These are phyloP conservation scores for Diacarnus erythraeanus DNA, from an alignment of 37 sponge, comb jelly and placozoan species.

Conservation along the genomic window DNA sequence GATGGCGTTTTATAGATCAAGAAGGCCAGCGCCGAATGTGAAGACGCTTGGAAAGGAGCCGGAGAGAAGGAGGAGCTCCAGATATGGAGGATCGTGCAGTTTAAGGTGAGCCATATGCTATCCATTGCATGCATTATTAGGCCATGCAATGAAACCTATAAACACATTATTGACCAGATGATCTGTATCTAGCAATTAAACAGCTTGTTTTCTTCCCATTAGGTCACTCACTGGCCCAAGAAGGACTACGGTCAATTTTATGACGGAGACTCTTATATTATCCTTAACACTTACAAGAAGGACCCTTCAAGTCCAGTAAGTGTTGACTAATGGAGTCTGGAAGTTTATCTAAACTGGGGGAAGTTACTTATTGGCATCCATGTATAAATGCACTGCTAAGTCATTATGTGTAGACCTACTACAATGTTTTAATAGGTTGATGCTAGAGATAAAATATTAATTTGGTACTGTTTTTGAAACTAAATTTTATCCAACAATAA, in stretches of 20 bases:
- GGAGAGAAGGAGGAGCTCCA: slow-evolving; percentile 84
- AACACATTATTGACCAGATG: too few species aligned
- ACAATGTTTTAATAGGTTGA: too few species aligned
- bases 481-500: too few species aligned
- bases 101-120: slow-evolving; percentile 75
- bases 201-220: too few species aligned
- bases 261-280: slow-evolving; percentile 98
- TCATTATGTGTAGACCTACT: too few species aligned
- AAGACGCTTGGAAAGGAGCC: slow-evolving; percentile 92
- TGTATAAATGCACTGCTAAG: too few species aligned
- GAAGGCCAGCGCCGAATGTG: slow-evolving; percentile 88
- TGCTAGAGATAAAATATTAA: background rate
- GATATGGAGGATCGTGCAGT: slow-evolving; percentile 98
- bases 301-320: background rate
- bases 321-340: background rate
- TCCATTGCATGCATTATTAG: too few species aligned
- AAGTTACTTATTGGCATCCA: too few species aligned
- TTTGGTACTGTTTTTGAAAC: too few species aligned
- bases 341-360: background rate
- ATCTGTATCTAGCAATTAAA: too few species aligned
- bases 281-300: slow-evolving; percentile 96
- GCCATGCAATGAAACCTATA: too few species aligned
- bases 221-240: slow-evolving; percentile 86
- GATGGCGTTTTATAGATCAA: slow-evolving; percentile 66
- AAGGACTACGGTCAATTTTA: slow-evolving; percentile 95